These are phyloP conservation scores for Etheostoma nigrum DNA, from an alignment of 2,797 vertebrate species.

Conservation along the genomic window DNA sequence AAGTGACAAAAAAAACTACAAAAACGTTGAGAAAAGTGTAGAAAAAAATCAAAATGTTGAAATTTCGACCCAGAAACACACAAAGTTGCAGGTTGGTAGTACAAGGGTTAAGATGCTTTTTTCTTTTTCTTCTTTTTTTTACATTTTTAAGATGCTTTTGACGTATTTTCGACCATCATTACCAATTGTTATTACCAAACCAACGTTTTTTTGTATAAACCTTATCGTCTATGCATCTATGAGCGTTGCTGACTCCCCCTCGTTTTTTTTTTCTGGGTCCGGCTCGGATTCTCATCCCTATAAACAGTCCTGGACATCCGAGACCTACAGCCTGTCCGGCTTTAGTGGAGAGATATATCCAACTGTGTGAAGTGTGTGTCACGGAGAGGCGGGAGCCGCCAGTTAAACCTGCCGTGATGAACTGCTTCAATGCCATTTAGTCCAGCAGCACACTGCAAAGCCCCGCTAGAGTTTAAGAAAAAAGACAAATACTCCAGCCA, in stretches of 20 bases:
- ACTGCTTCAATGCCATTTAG: conserved; percentile 60
- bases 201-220: too few relatives aligned
- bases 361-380: conserved; percentile 50
- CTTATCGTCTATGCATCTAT: background rate
- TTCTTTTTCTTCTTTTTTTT: too few relatives aligned
- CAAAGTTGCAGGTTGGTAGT: too few relatives aligned
- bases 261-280: background rate
- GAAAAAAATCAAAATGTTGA: too few relatives aligned
- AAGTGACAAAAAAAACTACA: too few relatives aligned
- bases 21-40: too few relatives aligned
- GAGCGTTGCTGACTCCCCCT: background rate
- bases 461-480: conserved; percentile 2
- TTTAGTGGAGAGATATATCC: conserved; percentile 51
- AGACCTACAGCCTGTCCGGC: conserved; percentile 46
- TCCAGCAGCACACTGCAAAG: conserved; percentile 49
- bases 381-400: conserved; percentile 46
- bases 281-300: background rate
- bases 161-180: too few relatives aligned
- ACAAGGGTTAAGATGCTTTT: too few relatives aligned
- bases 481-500: conserved; percentile 9
- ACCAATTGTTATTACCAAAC: too few relatives aligned
- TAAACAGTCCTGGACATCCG: conserved; percentile 15
- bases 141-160: too few relatives aligned
- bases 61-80: too few relatives aligned
- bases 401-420: conserved; percentile 74